Evolutionary conservation across 2,113 vertebrate species (phyloP).

Genomic region (Electrona antarctica): DNA sequence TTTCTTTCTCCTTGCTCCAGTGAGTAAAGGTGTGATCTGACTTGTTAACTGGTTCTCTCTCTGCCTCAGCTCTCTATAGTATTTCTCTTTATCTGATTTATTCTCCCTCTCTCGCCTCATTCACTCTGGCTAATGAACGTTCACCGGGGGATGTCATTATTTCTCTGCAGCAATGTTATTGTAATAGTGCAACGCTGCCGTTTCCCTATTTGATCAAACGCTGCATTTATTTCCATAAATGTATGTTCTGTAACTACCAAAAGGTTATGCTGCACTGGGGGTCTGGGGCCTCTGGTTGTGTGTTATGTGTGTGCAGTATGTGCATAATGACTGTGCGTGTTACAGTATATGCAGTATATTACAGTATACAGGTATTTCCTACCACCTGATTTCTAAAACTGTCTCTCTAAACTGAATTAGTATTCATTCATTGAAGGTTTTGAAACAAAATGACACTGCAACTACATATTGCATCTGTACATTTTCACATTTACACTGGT

Average conservation of each 20-base stretch:
- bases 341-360: too few species aligned
- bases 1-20: neutral
- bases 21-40: too few species aligned
- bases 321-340: too few species aligned
- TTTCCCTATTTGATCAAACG: neutral
- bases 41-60: neutral
- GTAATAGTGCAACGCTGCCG: neutral
- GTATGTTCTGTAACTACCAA: neutral
- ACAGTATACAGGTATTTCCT: too few species aligned
- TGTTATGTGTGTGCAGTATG: too few species aligned
- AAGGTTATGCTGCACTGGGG: neutral
- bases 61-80: neutral
- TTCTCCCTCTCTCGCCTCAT: neutral
- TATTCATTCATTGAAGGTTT: too few species aligned
- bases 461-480: too few species aligned
- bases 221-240: slow-evolving; percentile 4
- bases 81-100: neutral
- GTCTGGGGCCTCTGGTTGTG: neutral
- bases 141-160: neutral
- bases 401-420: too few species aligned
- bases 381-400: too few species aligned
- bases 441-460: too few species aligned
- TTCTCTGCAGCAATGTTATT: neutral
- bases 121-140: neutral
- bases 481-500: too few species aligned